Evolutionary conservation across 2,113 vertebrate species (phyloP), one percentile per base, ranked within the genome.

Genomic region (Nerophis lumbriciformis): DNA sequence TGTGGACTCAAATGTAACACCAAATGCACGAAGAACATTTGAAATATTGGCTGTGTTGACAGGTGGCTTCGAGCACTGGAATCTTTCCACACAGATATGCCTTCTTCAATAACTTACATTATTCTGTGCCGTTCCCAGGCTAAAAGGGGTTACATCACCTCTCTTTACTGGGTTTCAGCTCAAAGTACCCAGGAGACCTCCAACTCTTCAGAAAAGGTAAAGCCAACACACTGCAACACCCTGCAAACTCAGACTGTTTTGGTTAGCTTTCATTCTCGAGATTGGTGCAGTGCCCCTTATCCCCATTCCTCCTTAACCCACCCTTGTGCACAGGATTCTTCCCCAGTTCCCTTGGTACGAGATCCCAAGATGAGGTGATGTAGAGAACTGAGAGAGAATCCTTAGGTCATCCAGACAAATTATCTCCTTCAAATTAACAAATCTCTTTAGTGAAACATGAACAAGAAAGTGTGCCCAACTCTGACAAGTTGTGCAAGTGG

Each of bases 61-160:
- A 48, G 1, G 13, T 9, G 48, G 35, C 48, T 54, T 16, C 36
- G 42, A 48, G 21, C 1, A 14, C 19, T 28, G 13, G 16, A 1
- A 5, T 60, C 42, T 14, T 28, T 59, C 36, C 37, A 15, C 15
- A 44, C 36, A 9, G 35, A 44, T 28, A 28, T 36, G 19, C 15
- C 10, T 15, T 48, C 28, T 49, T 48, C 35, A n/a, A 14, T 15
- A 35, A 49, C 19, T 21, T 39, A 9, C 13, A 8, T 35, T 53
- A 48, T 63, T 47, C 28, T 11, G 35, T 45, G 49, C 13, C 28
- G 15, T 55, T 67, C 35, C 9, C 63, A 39, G 21, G 44, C 44
- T 16, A 65, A 69, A 61, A 48, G 16, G 28, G 50, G 15, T 65
- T 49, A 54, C 49, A 56, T 66, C 47, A 61, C 37, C 14, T 38